Conservation (phyloP, 92 coral and sea anemone species). For the Zoanthus sociatus region DNA sequence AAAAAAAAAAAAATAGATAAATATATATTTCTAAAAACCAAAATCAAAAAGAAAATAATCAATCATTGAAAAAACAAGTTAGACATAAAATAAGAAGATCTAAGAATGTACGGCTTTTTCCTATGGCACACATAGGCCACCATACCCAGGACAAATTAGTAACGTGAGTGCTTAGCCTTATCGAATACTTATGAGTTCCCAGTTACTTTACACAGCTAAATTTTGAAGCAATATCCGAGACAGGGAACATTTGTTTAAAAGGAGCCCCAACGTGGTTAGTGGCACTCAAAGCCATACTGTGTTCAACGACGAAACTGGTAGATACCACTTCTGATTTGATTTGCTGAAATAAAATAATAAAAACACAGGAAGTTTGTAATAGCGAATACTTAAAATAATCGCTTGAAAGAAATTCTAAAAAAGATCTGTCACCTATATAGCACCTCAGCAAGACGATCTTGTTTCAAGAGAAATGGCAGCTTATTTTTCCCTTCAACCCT, state of each 20-base stretch:
- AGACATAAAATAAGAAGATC: no score
- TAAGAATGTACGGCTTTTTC: no score
- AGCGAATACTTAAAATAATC: conserved; percentile 29
- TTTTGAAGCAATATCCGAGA: no score
- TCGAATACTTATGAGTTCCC: no score
- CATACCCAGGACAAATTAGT: no score
- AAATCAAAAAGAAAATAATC: no score
- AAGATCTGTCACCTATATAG: conserved; percentile 20
- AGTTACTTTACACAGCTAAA: no score
- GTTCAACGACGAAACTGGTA: conserved; percentile 59
- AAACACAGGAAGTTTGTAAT: conserved; percentile 46
- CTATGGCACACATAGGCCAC: no score
- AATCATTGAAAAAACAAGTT: no score
- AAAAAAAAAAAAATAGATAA: no score
- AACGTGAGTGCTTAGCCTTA: no score
- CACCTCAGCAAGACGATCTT: conserved; percentile 16
- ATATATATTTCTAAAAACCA: no score
- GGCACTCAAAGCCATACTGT: conserved; percentile 46
- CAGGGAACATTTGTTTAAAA: conserved; percentile 47
- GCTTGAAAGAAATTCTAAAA: conserved; percentile 32
- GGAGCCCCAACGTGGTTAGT: conserved; percentile 55
- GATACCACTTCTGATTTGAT: conserved; percentile 65
- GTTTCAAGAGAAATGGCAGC: conserved; percentile 52
- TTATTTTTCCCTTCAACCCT: conserved; percentile 48
- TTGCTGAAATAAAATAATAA: conserved; percentile 42